These are phyloP conservation scores for Pseudopleuronectes americanus DNA, from an alignment of 2,797 vertebrate species.

Conservation along the genomic window DNA sequence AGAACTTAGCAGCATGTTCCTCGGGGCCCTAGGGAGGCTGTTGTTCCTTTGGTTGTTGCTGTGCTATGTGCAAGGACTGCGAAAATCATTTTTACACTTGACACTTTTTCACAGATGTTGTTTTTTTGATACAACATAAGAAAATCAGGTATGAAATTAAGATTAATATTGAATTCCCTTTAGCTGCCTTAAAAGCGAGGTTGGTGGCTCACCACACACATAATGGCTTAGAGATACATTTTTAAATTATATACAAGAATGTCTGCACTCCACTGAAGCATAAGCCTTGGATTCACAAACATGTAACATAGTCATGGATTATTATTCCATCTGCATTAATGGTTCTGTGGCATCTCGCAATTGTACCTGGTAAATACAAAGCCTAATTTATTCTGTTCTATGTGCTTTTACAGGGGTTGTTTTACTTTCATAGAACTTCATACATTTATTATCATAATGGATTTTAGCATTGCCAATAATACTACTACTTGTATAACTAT, in stretches of 20 bases:
- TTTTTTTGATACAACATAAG: no score
- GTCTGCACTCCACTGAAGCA: not conserved
- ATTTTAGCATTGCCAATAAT: no score
- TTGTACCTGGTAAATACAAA: not conserved
- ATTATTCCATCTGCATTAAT: not conserved
- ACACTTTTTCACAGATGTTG: no score
- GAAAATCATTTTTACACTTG: no score
- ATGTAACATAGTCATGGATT: not conserved
- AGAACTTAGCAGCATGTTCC: no score
- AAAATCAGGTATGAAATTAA: no score
- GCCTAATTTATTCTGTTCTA: not conserved
- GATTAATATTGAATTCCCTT: not conserved
- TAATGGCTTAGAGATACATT: constrained; percentile 1
- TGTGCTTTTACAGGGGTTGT: not conserved
- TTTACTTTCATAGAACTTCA: not conserved
- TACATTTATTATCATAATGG: no score
- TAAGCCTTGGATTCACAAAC: not conserved
- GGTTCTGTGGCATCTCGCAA: not conserved
- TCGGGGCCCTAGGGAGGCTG: no score
- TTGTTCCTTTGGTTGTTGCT: no score
- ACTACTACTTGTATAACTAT: no score
- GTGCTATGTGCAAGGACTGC: no score
- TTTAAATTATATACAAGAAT: not conserved
- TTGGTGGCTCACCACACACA: not conserved
- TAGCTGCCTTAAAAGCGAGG: constrained; percentile 6